phyloP scores from a whole-genome alignment of 2,888 invertebrate species.

The Ophioninae sp. region DNA sequence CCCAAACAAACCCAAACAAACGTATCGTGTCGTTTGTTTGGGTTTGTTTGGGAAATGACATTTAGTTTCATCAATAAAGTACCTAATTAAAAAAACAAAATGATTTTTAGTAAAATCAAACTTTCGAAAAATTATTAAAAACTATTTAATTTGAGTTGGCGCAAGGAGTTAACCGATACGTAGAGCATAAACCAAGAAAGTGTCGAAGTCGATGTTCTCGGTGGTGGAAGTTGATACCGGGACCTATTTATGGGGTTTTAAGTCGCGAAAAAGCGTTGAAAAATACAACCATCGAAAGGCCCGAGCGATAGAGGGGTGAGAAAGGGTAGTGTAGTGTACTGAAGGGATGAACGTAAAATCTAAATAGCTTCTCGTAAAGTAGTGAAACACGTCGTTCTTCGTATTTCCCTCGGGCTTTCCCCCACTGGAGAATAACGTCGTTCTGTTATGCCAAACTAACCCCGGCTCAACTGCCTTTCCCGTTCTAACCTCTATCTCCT shows the following conservation, averaged over 20 bases:
- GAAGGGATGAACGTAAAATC: slow-evolving; percentile 66
- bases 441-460: slow-evolving; percentile 21
- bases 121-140: too few relatives aligned
- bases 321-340: neutral
- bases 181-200: slow-evolving; percentile 8
- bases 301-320: slow-evolving; percentile 6
- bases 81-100: too few relatives aligned
- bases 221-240: slow-evolving; percentile 29
- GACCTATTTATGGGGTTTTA: slow-evolving; percentile 48
- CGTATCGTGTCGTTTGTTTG: too few relatives aligned
- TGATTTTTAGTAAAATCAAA: too few relatives aligned
- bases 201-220: neutral
- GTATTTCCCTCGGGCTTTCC: slow-evolving; percentile 57
- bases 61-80: too few relatives aligned
- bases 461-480: neutral
- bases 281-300: slow-evolving; percentile 54
- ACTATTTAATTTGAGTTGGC: neutral
- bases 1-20: too few relatives aligned
- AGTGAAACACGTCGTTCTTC: slow-evolving; percentile 62
- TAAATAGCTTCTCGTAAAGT: slow-evolving; percentile 70
- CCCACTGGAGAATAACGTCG: slow-evolving; percentile 29
- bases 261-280: slow-evolving; percentile 53
- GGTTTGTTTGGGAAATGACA: too few relatives aligned
- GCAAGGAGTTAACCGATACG: slow-evolving; percentile 5
- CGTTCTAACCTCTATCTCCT: neutral